Conservation (phyloP, 2,797 vertebrate genomes). For the Astyanax mexicanus region DNA sequence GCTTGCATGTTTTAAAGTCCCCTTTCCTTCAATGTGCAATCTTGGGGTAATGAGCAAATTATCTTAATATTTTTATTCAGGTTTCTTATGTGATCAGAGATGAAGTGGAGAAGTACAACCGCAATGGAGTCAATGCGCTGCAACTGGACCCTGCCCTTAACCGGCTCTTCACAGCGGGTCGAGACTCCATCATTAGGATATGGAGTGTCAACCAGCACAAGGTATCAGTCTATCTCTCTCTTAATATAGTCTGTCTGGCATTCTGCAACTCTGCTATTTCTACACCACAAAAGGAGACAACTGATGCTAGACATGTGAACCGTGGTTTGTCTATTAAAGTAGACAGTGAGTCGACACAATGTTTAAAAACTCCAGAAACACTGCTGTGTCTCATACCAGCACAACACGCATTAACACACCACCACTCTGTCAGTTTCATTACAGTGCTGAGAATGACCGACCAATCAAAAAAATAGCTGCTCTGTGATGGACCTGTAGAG, state of each 20-base stretch:
- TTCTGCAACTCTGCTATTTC: background rate
- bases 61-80: constrained; percentile 65
- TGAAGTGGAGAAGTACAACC: constrained; percentile 97
- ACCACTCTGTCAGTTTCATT: no score
- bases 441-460: no score
- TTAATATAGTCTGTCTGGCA: background rate
- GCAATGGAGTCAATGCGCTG: constrained; percentile 96
- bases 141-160: constrained; percentile 95
- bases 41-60: no score
- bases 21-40: background rate
- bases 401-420: no score
- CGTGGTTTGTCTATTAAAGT: no score
- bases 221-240: constrained; percentile 70
- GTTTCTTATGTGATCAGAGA: constrained; percentile 99
- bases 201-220: constrained; percentile 99
- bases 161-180: constrained; percentile 95
- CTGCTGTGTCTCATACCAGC: no score
- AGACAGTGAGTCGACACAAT: no score
- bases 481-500: no score
- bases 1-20: no score
- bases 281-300: background rate
- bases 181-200: constrained; percentile 98
- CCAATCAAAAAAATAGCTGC: no score
- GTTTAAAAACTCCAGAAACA: no score
- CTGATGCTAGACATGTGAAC: background rate